Evolutionary conservation across 2,888 invertebrate genomes (phyloP).

Genomic region (Andrena minutula): DNA sequence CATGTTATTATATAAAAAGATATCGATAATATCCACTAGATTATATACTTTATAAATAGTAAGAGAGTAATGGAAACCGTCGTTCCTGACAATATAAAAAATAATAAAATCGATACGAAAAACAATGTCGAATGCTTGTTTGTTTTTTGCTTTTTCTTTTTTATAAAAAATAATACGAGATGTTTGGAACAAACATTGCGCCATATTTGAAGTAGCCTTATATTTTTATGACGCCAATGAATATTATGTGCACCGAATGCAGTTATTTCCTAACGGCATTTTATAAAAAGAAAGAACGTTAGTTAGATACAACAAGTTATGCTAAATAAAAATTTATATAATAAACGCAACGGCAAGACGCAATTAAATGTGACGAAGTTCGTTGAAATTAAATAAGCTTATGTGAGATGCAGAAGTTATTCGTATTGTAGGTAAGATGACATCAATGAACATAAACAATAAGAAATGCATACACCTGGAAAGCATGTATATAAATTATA

Average conservation of each 20-base stretch:
- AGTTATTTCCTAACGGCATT: conserved; percentile 44
- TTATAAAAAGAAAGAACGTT: conserved; percentile 26
- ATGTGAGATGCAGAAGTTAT: conserved; percentile 56
- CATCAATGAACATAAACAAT: conserved; percentile 61
- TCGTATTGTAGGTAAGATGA: conserved; percentile 56
- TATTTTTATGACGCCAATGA: conserved; percentile 33
- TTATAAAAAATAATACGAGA: neutral
- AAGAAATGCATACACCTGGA: conserved; percentile 64
- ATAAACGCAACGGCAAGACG: conserved; percentile 66
- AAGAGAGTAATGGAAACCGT: conserved; percentile 39
- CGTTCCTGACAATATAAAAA: conserved; percentile 38
- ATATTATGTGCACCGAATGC: conserved; percentile 43
- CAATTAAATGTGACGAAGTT: conserved; percentile 56
- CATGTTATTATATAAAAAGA: conserved; percentile 47
- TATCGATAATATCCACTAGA: conserved; percentile 37
- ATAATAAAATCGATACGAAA: conserved; percentile 20
- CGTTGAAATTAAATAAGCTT: conserved; percentile 62
- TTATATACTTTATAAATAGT: conserved; percentile 44
- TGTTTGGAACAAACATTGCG: conserved; percentile 31
- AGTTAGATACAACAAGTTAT: conserved; percentile 47
- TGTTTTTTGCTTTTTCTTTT: neutral
- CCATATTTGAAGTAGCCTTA: conserved; percentile 47
- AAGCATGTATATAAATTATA: conserved; percentile 70
- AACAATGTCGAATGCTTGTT: conserved; percentile 1
- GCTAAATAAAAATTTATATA: conserved; percentile 58